phyloP scores from a whole-genome alignment of 2,113 vertebrate genomes.

The Anas platyrhynchos region DNA sequence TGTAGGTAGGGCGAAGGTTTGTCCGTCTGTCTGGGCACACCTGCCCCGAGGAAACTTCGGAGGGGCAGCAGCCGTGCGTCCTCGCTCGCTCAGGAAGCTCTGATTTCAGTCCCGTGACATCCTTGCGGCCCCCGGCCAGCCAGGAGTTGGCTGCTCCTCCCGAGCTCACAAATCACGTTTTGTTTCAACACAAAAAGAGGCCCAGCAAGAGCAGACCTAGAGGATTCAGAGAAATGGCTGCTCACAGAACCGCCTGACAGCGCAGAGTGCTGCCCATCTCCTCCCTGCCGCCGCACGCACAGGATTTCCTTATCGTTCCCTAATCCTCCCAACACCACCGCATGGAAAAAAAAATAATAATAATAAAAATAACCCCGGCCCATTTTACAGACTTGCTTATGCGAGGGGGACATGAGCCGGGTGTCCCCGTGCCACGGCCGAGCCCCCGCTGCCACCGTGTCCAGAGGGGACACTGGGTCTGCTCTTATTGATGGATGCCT shows the following conservation, averaged over 20 bases:
- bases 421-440: rapidly evolving
- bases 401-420: rapidly evolving
- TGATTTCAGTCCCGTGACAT: neutral
- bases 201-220: neutral
- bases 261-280: neutral
- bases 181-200: neutral
- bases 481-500: conserved; percentile 33
- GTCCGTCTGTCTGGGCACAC: neutral
- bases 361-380: neutral
- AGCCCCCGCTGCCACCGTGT: neutral
- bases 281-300: neutral
- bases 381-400: rapidly evolving
- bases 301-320: neutral
- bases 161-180: neutral
- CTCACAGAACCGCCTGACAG: neutral
- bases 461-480: neutral
- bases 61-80: neutral
- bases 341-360: neutral
- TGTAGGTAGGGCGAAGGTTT: neutral
- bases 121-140: neutral
- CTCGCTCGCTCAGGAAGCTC: neutral
- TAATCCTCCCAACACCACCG: neutral
- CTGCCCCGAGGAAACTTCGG: neutral
- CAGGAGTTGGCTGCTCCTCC: neutral
- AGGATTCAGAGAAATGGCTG: neutral